Evolutionary conservation across 2,113 vertebrate species (phyloP), one percentile per base, ranked within the genome.

Genomic region (Turnix velox): DNA sequence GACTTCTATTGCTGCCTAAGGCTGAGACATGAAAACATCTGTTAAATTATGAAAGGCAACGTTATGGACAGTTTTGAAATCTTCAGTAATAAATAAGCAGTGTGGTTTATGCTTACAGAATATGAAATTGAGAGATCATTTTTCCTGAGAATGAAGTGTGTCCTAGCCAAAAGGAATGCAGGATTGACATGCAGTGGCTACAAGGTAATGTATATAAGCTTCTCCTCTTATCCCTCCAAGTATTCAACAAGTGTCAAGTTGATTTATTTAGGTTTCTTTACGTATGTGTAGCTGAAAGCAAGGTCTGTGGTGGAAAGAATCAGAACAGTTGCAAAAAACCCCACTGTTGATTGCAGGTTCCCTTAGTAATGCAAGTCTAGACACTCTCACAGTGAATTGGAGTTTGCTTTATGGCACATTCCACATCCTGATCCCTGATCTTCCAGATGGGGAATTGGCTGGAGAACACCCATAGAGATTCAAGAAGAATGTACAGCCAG

Each of bases 111-210:
- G 78, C 72, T 97, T 96, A 48, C 98, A 99, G 99, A 99, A 78
- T 98, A 98, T 6, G 98, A 99, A 97, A 97, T 99, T 4, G 99
- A 99, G 93, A 98, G 98, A 79, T 99, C 99, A 2, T 99, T 99
- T 95, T 99, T 99, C 91, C 97, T 99, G 84, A 98, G 99, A 57
- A 99, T 99, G 99, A 99, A 99, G 89, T 99, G 99, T 80, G 99
- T 99, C 74, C 97, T 99, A 69, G 99, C 99, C 31, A 99, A 99
- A 91, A 97, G 99, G 75, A 99, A 99, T 4, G 99, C 99, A 14
- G 99, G 99, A 45, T 92, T 99, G 74, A 99, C 99, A 0, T 98
- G 98, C 96, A 99, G 98, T 18, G 99, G 99, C n/a, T 99, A 99
- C 91, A 99, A 99, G 98, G 99, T 99, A 97, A 43, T 27, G 55